Evolutionary conservation across 1,140 invertebrate genomes (phyloP), one percentile per base, ranked within the genome.

Genomic region (Scaptomyza montana): DNA sequence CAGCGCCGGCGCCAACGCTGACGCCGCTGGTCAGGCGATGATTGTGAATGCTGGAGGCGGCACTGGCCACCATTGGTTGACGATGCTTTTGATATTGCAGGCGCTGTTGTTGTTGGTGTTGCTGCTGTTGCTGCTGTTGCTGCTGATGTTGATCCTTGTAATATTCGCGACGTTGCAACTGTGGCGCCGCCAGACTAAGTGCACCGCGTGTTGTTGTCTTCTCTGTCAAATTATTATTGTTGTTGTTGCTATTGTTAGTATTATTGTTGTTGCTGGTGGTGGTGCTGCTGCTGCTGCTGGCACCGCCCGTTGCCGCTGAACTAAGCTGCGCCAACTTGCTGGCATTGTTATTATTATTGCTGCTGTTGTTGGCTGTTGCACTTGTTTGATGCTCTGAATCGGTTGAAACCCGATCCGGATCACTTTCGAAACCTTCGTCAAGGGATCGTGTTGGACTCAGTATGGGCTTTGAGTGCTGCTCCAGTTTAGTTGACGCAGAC

Each of bases 391-490:
- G 90, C 89, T 92, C 91, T 76, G 91, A 91, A 91, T 92, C 91
- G 53, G 91, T 92, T 62, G 90, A 91, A 84, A 92, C 89, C 65
- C 91, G 90, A 91, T 92, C 91, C 79, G 91, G 91, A 92, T 92
- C 91, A 89, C 91, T 92, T 92, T 92, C 91, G 79, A 92, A 92
- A 87, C 91, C 91, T 91, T 92, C 91, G 60, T 92, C 91, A 67
- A 92, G 90, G 79, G 91, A 92, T 90, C 91, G 89, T 68, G 91
- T 92, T 81, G 91, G 91, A 78, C 91, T 92, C 66, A 92, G 79
- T 77, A 92, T 91, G 68, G 91, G 91, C 74, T 92, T 92, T 56
- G 89, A 90, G 71, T 91, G 90, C 54, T 90, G 90, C 74, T 92
- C 90, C 80, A 90, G 78, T 91, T 91, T 91, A 75, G 84, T 91